A percentile compares a stretch with the other conserved stretches of the same genome.
phyloP scores from a whole-genome alignment of 2,888 invertebrate species.

The Serripes groenlandicus region DNA sequence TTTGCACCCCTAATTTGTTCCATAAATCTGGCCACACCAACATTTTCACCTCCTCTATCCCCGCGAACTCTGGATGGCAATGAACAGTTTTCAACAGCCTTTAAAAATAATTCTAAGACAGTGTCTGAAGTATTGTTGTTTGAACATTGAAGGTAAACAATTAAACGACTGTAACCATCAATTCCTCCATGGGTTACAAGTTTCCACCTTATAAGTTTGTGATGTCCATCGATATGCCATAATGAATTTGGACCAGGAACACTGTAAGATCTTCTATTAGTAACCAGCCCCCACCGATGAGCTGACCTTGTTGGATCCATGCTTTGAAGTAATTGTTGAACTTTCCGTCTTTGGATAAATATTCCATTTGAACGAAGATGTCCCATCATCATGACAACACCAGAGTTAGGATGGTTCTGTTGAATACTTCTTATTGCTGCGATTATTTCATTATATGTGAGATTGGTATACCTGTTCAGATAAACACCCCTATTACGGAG shows the following conservation, averaged over 20 bases:
- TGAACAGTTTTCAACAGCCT: not conserved
- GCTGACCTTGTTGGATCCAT: not conserved
- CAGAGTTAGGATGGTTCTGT: too few species aligned
- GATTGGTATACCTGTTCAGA: too few species aligned
- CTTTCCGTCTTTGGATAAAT: too few species aligned
- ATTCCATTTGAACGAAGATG: too few species aligned
- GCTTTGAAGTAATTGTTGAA: not conserved
- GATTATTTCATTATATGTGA: too few species aligned
- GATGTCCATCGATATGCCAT: constrained; percentile 9
- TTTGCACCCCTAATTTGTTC: not conserved
- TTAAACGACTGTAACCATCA: constrained; percentile 8
- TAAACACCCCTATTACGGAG: too few species aligned
- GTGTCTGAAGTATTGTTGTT: not conserved
- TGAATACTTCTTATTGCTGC: too few species aligned
- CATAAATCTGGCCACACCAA: not conserved
- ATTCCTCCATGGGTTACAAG: not conserved
- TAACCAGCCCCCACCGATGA: not conserved
- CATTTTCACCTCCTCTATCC: not conserved
- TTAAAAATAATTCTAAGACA: not conserved
- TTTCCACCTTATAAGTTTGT: constrained; percentile 2
- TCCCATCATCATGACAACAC: too few species aligned
- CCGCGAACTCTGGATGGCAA: not conserved
- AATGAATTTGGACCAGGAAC: not conserved
- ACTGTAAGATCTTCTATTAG: not conserved
- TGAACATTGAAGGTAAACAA: not conserved